Base-by-base conservation (phyloP, 2,113 vertebrate genomes). In the Lathamus discolor region DNA sequence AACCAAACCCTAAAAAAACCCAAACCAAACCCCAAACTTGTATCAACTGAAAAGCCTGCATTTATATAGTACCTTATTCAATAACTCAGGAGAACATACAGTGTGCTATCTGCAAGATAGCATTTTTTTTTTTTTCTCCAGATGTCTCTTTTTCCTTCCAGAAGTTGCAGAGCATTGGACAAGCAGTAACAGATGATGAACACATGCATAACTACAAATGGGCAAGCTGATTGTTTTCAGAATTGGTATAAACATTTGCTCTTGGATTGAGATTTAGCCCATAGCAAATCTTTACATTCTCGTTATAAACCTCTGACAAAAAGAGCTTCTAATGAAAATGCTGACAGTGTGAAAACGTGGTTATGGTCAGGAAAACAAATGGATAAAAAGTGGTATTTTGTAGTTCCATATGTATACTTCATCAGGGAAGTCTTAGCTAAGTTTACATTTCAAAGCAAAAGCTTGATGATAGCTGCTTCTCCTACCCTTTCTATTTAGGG, bases 191-290 rank as follows among this genome's bases (percentile, higher is more conserved):
- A 98, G 98, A 98, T 98, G 98, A 98, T 98, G 98, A 98, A 98
- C 98, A 98, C 98, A 98, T 98, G 98, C 98, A 97, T 98, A 98
- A 98, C 97, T 98, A 98, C 98, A 98, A 98, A 98, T 98, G 98
- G 98, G 97, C 98, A 98, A 98, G 98, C 97, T 98, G 98, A 98
- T 98, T 98, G 98, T 98, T 98, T 98, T 98, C 98, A 98, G 97
- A 98, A 98, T 98, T 98, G 98, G 97, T 98, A 98, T 98, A 98
- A 98, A 98, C 98, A 98, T 98, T 98, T 98, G 98, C 98, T 98
- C 98, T 98, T 97, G 97, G 98, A 98, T 98, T 98, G 98, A 98
- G 98, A 98, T 98, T 97, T 98, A 98, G 98, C 98, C 97, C 98
- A 98, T 98, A 98, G 98, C 98, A 98, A 98, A 98, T 98, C 98